phyloP scores from a whole-genome alignment of 2,888 invertebrate species.

The Dryomyza anilis region DNA sequence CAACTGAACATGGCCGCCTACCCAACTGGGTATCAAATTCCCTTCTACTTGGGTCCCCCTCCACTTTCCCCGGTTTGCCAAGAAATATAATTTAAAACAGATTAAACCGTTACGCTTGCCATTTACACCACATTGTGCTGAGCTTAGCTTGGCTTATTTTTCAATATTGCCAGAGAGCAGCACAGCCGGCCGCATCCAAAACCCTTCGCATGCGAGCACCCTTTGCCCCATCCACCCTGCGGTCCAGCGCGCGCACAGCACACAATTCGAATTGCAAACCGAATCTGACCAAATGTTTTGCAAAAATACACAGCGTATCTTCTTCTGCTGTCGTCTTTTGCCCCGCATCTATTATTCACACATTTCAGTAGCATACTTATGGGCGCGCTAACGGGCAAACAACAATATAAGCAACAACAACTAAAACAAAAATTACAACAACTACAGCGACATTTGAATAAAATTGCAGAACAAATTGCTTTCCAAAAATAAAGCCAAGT shows the following conservation, averaged over 20 bases:
- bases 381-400: conserved; percentile 41
- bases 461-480: conserved; percentile 53
- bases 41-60: background rate
- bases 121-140: conserved; percentile 49
- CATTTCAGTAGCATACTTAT: conserved; percentile 48
- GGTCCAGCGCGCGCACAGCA: background rate
- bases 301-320: conserved; percentile 34
- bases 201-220: background rate
- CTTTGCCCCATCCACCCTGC: background rate
- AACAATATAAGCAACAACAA: conserved; percentile 29
- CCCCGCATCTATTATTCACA: conserved; percentile 16
- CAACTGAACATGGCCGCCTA: conserved; percentile 13
- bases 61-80: conserved; percentile 15
- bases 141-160: conserved; percentile 26
- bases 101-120: conserved; percentile 58
- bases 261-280: conserved; percentile 31
- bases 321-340: background rate
- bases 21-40: background rate
- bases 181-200: background rate
- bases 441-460: conserved; percentile 46
- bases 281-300: conserved; percentile 54
- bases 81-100: conserved; percentile 57
- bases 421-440: conserved; percentile 23
- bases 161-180: conserved; percentile 16
- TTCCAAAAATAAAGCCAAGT: conserved; percentile 24